Percentiles rank a stretch among this genome's conserved stretches.
phyloP scores from a whole-genome alignment of 2,113 vertebrate species.

The Merops nubicus region DNA sequence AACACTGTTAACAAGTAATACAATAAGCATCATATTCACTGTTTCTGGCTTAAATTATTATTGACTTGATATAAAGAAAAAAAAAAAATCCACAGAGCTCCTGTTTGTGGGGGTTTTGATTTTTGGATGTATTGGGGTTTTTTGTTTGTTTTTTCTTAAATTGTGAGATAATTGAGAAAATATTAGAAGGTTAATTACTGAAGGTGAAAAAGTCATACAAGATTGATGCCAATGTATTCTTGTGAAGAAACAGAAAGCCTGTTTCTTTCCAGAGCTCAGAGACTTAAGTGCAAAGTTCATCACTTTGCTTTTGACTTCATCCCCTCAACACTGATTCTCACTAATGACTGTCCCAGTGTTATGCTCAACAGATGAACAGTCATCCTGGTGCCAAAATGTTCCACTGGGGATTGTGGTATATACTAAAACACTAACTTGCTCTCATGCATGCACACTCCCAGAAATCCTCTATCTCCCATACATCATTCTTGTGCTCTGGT shows the following conservation, averaged over 20 bases:
- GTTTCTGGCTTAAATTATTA: background rate
- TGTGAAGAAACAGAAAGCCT: constrained; percentile 31
- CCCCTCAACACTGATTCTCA: background rate
- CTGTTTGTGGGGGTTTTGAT: too few species aligned
- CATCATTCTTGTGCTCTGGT: background rate
- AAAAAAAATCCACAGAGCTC: too few species aligned
- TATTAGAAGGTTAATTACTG: constrained; percentile 28
- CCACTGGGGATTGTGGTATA: background rate
- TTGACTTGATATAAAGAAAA: background rate
- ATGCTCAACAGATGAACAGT: background rate
- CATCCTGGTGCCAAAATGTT: background rate
- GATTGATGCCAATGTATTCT: background rate
- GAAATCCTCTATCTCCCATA: background rate
- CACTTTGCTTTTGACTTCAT: background rate
- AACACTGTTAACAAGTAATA: background rate
- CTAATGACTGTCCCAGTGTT: background rate
- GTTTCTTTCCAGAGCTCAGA: constrained; percentile 17
- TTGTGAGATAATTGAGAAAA: constrained; percentile 40
- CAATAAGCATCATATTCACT: background rate
- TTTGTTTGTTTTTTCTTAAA: too few species aligned
- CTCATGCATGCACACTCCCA: background rate
- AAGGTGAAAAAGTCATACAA: background rate
- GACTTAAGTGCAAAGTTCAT: constrained; percentile 46
- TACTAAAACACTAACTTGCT: background rate
- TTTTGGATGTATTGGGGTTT: too few species aligned